Evolutionary conservation across 2,113 vertebrate species (phyloP), one percentile per base, ranked within the genome.

Genomic region (Sylvia atricapilla): DNA sequence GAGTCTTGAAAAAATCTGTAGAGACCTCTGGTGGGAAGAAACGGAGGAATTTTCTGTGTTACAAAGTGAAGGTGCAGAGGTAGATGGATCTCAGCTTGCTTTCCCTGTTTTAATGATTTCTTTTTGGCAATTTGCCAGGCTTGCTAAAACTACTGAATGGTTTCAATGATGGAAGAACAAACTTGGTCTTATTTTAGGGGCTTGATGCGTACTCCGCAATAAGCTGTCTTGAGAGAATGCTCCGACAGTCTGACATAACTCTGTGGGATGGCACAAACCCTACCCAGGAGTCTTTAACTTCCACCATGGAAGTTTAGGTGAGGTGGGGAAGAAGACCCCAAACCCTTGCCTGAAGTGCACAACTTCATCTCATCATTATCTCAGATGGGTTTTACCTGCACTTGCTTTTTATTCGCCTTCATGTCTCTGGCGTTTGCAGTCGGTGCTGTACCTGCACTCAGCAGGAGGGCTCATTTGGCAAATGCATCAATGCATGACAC

Each of bases 11-110:
- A 84, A 82, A 81, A 75, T 78, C 37, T 6, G 4, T 43, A 22
- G 86, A 84, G 69, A 81, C 78, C 47, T 76, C 84, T 90, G 76
- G n/a, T 90, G 69, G 84, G 85, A 95, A 78, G 76, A 92, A 86
- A 19, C 13, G 35, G 68, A 53, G 47, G 47, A 39, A 22, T 70
- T 91, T 50, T 63, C 44, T 62, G 21, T 78, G n/a, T 89, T 79
- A 39, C 24, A 22, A 77, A 74, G 63, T 23, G 27, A 72, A 68
- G 82, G 14, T 7, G 9, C 31, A n/a, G 52, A 69, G 31, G 18
- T 21, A 10, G 37, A 46, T 30, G 25, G 39, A 44, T 84, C 27
- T 94, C 15, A 3, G 20, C 28, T 52, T 43, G 13, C 46, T 74
- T 35, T 69, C 24, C 10, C 30, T 31, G 21, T 69, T 86, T 39